Evolutionary conservation across 1,140 invertebrate genomes (phyloP).

Genomic region (Plutomurus gul): DNA sequence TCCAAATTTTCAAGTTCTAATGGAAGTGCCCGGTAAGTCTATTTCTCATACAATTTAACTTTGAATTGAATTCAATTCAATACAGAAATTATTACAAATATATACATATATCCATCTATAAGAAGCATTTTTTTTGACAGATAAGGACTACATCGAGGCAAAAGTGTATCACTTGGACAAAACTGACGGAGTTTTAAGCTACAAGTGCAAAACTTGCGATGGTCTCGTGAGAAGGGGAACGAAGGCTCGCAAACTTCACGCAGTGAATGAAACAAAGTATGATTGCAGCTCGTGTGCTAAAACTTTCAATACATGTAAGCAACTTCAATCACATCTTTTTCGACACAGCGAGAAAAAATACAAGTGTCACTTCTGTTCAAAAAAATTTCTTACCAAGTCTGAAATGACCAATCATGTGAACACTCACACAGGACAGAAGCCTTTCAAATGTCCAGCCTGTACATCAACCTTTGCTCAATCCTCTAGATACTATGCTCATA

Average conservation of each 20-base stretch:
- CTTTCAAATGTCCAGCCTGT: conserved; percentile 4
- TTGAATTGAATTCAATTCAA: background rate
- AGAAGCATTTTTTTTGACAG: background rate
- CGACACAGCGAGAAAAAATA: conserved; percentile 26
- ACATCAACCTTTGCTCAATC: conserved; percentile 3
- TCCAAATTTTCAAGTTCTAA: too few relatives aligned
- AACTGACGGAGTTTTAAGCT: background rate
- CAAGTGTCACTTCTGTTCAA: background rate
- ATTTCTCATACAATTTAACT: too few relatives aligned
- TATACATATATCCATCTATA: background rate
- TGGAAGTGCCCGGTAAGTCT: too few relatives aligned
- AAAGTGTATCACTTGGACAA: conserved; percentile 15
- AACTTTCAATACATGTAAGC: background rate
- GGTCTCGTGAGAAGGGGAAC: background rate
- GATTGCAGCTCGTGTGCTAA: background rate
- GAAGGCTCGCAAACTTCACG: background rate
- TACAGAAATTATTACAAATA: background rate
- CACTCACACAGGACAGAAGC: conserved; percentile 21
- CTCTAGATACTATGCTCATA: conserved; percentile 23
- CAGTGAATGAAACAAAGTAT: background rate
- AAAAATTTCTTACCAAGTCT: conserved; percentile 12
- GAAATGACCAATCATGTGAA: conserved; percentile 26
- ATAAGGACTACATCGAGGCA: background rate
- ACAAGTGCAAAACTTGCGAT: conserved; percentile 27
- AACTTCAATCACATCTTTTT: conserved; percentile 15